Conservation (phyloP, 2,797 vertebrate species). For the Alcedo quadribrachys region DNA sequence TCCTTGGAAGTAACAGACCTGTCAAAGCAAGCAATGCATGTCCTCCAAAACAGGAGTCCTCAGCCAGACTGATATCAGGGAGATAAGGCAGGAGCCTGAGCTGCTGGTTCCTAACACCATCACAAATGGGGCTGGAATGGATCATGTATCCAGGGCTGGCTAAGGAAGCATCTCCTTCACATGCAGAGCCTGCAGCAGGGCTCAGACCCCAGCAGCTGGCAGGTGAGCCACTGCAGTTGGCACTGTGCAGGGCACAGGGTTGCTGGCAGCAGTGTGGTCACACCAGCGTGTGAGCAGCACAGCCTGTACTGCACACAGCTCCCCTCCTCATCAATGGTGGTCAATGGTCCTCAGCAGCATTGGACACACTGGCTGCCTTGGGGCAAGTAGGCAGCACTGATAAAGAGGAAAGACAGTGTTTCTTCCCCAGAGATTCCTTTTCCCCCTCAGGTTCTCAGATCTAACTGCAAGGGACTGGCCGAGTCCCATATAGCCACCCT, state of each 20-base stretch:
- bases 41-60: background rate
- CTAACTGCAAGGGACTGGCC: background rate
- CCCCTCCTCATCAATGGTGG: background rate
- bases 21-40: background rate
- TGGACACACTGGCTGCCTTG: background rate
- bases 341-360: background rate
- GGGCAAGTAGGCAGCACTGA: background rate
- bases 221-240: accelerated
- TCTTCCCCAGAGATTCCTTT: background rate
- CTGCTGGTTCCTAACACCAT: background rate
- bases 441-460: background rate
- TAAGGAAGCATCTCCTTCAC: background rate
- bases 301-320: accelerated
- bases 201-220: background rate
- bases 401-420: background rate
- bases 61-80: background rate
- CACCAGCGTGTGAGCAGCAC: background rate
- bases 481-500: background rate
- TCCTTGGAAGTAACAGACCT: background rate
- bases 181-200: background rate
- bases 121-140: background rate
- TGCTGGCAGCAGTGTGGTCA: background rate
- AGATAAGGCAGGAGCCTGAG: background rate
- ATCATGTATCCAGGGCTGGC: accelerated
- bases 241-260: background rate